Conservation (phyloP, 2,797 vertebrate genomes). For the Muscicapa comitata region DNA sequence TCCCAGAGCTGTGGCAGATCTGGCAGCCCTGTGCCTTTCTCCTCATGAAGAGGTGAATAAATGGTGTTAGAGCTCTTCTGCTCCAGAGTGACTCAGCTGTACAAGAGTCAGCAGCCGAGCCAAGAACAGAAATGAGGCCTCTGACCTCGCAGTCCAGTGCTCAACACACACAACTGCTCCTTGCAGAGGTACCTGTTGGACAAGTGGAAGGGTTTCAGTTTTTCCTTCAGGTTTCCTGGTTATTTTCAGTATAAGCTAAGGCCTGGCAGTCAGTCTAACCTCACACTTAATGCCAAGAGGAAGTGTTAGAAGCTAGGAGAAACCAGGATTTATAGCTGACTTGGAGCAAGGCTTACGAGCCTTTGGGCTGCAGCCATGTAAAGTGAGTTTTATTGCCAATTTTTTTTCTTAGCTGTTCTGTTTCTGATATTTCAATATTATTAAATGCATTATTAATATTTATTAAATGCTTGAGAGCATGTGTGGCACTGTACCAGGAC, state of each 20-base stretch:
- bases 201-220: neutral
- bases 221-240: neutral
- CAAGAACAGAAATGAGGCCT: neutral
- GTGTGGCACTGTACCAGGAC: constrained; percentile 49
- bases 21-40: neutral
- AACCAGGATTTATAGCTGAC: neutral
- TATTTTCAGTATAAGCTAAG: neutral
- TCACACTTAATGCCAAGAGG: neutral
- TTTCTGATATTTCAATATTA: constrained; percentile 13
- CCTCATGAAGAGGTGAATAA: neutral
- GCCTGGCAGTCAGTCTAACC: neutral
- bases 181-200: neutral
- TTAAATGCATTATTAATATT: constrained; percentile 48
- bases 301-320: neutral
- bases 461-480: constrained; percentile 43
- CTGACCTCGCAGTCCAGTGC: neutral
- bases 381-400: neutral
- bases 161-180: neutral
- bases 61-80: neutral
- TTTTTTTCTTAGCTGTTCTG: neutral
- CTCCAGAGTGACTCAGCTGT: neutral
- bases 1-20: neutral
- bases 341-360: neutral
- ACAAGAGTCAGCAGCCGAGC: neutral
- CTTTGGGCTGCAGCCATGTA: neutral